phyloP scores from a whole-genome alignment of 2,113 vertebrate species.

The Hiodon tergisus region DNA sequence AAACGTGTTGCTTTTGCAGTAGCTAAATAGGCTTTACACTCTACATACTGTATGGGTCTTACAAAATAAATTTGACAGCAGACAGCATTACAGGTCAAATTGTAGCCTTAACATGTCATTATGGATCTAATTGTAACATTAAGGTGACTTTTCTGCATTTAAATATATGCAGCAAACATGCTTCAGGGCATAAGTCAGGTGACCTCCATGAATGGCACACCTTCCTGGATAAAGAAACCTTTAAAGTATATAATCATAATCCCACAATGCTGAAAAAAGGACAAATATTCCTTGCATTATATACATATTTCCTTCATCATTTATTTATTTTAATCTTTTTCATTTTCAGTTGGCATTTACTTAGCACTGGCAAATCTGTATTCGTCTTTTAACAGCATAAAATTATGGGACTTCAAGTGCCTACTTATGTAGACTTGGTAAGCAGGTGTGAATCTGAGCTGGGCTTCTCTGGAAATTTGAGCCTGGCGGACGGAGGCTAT shows the following conservation, averaged over 20 bases:
- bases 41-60: too few species aligned
- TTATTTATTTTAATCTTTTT: slow-evolving; percentile 1
- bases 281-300: not conserved
- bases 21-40: too few species aligned
- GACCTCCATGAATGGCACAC: not conserved
- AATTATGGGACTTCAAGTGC: not conserved
- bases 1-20: too few species aligned
- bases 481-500: not conserved
- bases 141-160: too few species aligned
- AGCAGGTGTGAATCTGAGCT: slow-evolving; percentile 6
- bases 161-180: too few species aligned
- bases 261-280: not conserved
- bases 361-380: slow-evolving; percentile 3
- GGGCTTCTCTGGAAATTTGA: not conserved
- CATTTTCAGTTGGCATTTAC: not conserved
- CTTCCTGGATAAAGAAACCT: too few species aligned
- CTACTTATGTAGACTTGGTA: not conserved
- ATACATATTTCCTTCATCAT: not conserved
- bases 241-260: too few species aligned
- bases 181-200: slow-evolving; percentile 2
- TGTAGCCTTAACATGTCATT: too few species aligned
- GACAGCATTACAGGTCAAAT: too few species aligned
- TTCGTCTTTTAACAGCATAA: slow-evolving; percentile 16
- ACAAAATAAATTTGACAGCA: too few species aligned
- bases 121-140: too few species aligned